Percentiles rank a stretch among this genome's conserved stretches.
Evolutionary conservation across 2,888 invertebrate species (phyloP).

Genomic region (Pinctada fucata): DNA sequence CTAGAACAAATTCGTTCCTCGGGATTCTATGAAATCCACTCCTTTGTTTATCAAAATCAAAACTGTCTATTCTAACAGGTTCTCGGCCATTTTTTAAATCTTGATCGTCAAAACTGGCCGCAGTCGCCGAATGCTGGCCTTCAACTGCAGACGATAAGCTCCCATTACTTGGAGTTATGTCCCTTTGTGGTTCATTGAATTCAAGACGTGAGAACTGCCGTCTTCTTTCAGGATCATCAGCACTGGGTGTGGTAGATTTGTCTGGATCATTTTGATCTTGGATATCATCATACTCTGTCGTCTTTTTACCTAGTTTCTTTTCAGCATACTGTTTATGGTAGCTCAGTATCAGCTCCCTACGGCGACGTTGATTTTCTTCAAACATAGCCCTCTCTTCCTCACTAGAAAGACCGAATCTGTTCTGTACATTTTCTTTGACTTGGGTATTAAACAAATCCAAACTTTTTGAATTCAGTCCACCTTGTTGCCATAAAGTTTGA

Average conservation of each 20-base stretch:
- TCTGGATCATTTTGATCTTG: neutral
- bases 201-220: too few species aligned
- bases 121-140: too few species aligned
- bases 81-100: neutral
- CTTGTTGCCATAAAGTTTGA: neutral
- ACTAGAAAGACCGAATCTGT: neutral
- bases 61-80: neutral
- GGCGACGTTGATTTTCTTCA: constrained; percentile 1
- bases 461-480: neutral
- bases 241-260: neutral
- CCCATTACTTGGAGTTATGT: too few species aligned
- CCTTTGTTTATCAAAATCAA: neutral
- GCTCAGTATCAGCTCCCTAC: constrained; percentile 8
- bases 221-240: neutral
- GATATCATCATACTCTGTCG: neutral
- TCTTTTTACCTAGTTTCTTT: neutral
- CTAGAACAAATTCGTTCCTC: too few species aligned
- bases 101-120: too few species aligned
- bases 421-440: neutral
- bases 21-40: too few species aligned
- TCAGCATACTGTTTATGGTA: constrained; percentile 10
- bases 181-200: too few species aligned
- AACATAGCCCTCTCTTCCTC: neutral
- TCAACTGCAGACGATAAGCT: too few species aligned
- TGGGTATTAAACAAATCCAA: neutral